Percentiles rank a stretch among this genome's conserved stretches.
Evolutionary conservation across 2,888 invertebrate genomes (phyloP).

Genomic region (Penaeus monodon): DNA sequence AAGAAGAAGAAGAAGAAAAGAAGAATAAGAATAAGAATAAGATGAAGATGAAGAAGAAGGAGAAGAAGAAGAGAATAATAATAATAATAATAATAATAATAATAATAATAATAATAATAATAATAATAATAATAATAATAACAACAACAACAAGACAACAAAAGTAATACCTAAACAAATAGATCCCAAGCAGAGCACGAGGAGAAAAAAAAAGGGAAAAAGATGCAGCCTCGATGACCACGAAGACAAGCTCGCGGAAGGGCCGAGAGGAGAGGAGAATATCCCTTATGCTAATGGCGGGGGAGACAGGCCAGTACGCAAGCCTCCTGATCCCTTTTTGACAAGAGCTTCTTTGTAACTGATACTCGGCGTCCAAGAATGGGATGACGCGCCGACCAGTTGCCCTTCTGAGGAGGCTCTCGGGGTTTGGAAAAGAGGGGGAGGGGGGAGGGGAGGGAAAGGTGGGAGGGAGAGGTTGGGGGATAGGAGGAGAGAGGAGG

Average conservation of each 20-base stretch:
- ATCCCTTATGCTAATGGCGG: constrained; percentile 48
- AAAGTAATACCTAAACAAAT: no score
- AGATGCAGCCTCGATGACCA: no score
- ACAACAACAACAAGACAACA: no score
- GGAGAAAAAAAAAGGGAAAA: not conserved
- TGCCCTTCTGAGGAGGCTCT: constrained; percentile 28
- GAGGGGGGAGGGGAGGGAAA: not conserved
- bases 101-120: no score
- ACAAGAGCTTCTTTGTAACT: constrained; percentile 48
- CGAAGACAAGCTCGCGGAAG: not conserved
- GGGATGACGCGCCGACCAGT: constrained; percentile 47
- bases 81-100: not conserved
- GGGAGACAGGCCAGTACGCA: constrained; percentile 42
- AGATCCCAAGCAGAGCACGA: not conserved
- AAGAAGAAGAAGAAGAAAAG: no score
- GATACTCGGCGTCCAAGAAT: constrained; percentile 45
- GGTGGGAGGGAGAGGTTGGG: not conserved
- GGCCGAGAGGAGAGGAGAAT: not conserved
- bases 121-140: no score
- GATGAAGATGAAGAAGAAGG: not conserved
- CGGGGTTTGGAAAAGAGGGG: not conserved
- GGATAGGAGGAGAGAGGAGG: not conserved
- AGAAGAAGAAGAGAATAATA: not conserved
- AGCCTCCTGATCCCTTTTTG: constrained; percentile 49
- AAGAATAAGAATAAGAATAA: no score